phyloP scores from a whole-genome alignment of 2,797 vertebrate species.

The Sebastes wilsoni region DNA sequence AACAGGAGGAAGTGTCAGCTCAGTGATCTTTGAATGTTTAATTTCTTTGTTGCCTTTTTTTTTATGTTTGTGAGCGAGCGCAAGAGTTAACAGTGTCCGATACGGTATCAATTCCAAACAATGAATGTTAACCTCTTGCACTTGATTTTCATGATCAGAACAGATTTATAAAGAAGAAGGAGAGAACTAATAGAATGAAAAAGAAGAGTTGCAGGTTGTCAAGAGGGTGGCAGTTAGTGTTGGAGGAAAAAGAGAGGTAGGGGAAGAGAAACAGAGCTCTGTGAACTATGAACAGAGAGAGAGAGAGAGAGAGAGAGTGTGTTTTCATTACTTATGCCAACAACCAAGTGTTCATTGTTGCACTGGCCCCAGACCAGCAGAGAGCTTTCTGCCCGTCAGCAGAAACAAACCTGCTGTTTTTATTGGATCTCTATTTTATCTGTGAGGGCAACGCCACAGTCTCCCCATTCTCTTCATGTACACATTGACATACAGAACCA shows the following conservation, averaged over 20 bases:
- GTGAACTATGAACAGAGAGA: constrained; percentile 8
- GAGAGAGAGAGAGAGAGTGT: constrained; percentile 14
- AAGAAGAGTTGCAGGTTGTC: neutral
- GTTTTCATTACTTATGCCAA: constrained; percentile 75
- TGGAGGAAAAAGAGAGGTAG: neutral
- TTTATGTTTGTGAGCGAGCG: neutral
- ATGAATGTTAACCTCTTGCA: constrained; percentile 8
- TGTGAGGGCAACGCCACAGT: neutral
- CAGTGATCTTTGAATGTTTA: constrained; percentile 18
- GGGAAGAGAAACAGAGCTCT: neutral
- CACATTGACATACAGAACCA: neutral
- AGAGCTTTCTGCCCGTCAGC: constrained; percentile 57
- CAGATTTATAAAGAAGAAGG: neutral
- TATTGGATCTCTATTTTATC: constrained; percentile 43
- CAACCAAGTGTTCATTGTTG: constrained; percentile 63
- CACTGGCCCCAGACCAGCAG: constrained; percentile 39
- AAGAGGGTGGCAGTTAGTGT: neutral
- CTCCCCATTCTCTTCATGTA: neutral
- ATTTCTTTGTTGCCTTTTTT: constrained; percentile 28
- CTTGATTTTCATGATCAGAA: constrained; percentile 7
- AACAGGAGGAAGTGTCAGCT: neutral
- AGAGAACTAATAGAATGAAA: neutral
- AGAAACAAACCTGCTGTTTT: constrained; percentile 64
- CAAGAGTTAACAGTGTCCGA: neutral
- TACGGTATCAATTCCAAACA: neutral